Evolutionary conservation across 2,888 invertebrate species (phyloP).

Genomic region (Drosophila koepferae): DNA sequence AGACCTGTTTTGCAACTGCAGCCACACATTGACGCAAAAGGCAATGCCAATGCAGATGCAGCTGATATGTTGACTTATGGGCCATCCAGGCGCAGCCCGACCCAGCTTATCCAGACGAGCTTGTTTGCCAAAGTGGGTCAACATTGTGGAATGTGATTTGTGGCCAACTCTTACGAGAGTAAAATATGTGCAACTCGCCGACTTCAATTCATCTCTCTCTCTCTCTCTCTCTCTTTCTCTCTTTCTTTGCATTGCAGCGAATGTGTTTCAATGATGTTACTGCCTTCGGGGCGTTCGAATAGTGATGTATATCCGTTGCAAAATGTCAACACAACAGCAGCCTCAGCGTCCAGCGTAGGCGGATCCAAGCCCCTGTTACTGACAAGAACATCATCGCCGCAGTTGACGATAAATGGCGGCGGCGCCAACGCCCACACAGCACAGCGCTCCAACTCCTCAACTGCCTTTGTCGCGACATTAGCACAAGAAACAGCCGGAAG

Average conservation of each 20-base stretch:
- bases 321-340: slow-evolving; percentile 61
- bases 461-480: slow-evolving; percentile 19
- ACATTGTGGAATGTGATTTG: slow-evolving; percentile 70
- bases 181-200: slow-evolving; percentile 51
- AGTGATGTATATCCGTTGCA: slow-evolving; percentile 83
- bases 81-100: slow-evolving; percentile 21
- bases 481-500: slow-evolving; percentile 69
- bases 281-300: slow-evolving; percentile 85
- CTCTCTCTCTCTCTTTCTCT: slow-evolving; percentile 4
- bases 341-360: slow-evolving; percentile 34
- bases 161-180: slow-evolving; percentile 28
- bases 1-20: slow-evolving; percentile 62
- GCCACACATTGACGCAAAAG: slow-evolving; percentile 15
- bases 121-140: slow-evolving; percentile 72
- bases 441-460: slow-evolving; percentile 34
- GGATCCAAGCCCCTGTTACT: slow-evolving; percentile 70
- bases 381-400: slow-evolving; percentile 79
- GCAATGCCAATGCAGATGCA: slow-evolving; percentile 38
- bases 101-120: slow-evolving; percentile 64
- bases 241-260: slow-evolving; percentile 65
- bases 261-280: slow-evolving; percentile 84
- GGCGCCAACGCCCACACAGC: slow-evolving; percentile 57
- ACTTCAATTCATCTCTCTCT: slow-evolving; percentile 15
- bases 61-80: slow-evolving; percentile 72
- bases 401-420: slow-evolving; percentile 68